These are phyloP conservation scores for Salmo trutta DNA, from an alignment of 2,797 vertebrate genomes.

Conservation along the genomic window DNA sequence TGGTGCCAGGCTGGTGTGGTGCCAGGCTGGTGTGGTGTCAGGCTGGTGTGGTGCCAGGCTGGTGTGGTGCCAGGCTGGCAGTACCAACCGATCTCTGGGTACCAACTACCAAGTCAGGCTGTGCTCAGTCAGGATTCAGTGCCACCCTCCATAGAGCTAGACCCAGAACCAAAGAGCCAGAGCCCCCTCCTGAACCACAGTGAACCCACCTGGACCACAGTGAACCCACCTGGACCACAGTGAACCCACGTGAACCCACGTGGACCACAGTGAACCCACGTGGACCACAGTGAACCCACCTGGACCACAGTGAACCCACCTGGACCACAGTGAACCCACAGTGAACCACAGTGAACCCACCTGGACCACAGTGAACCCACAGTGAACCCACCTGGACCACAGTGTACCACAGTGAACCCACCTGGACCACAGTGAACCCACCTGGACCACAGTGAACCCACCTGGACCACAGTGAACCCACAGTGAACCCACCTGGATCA, in stretches of 20 bases:
- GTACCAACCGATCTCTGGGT: not conserved
- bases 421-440: too few relatives aligned
- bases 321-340: not conserved
- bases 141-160: not conserved
- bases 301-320: too few relatives aligned
- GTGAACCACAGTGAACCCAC: not conserved
- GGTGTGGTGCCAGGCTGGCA: not conserved
- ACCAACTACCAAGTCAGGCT: not conserved
- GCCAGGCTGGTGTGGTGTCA: not conserved
- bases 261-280: too few relatives aligned
- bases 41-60: not conserved
- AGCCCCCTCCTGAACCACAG: not conserved
- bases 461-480: too few relatives aligned
- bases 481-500: too few relatives aligned
- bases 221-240: too few relatives aligned
- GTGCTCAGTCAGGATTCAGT: not conserved
- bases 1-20: not conserved
- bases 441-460: too few relatives aligned
- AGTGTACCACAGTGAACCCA: too few relatives aligned
- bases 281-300: not conserved
- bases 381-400: too few relatives aligned
- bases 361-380: too few relatives aligned
- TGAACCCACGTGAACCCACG: too few relatives aligned
- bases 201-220: not conserved
- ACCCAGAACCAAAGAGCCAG: too few relatives aligned